These are phyloP conservation scores for Trachymyrmex septentrionalis DNA, from an alignment of 1,140 invertebrate species.

Conservation along the genomic window DNA sequence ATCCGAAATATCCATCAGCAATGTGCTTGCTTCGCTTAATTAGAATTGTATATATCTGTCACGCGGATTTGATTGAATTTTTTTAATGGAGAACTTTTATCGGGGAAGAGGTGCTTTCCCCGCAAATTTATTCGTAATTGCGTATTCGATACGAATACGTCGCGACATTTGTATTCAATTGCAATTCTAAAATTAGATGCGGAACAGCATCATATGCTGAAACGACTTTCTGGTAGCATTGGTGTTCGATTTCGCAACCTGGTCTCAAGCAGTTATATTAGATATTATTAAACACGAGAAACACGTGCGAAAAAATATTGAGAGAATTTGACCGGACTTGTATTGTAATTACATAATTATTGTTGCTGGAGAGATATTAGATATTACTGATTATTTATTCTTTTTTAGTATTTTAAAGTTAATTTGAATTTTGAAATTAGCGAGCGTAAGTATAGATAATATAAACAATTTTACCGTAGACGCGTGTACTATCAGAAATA, in stretches of 20 bases:
- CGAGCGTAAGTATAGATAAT: constrained; percentile 33
- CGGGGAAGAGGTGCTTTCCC: too few relatives aligned
- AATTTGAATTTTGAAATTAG: neutral
- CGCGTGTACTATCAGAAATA: constrained; percentile 33
- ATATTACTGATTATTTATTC: neutral
- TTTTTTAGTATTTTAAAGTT: neutral
- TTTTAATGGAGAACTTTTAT: neutral
- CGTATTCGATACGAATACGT: neutral
- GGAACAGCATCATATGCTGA: constrained; percentile 23
- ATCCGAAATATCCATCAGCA: constrained; percentile 2
- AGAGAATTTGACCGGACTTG: neutral
- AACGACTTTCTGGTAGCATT: constrained; percentile 19
- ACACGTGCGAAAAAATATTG: neutral
- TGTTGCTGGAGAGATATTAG: neutral
- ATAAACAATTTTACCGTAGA: constrained; percentile 25
- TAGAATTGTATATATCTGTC: constrained; percentile 30
- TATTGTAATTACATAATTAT: neutral
- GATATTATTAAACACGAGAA: neutral
- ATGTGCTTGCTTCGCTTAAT: neutral
- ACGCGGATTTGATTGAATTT: neutral
- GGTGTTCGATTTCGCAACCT: constrained; percentile 2
- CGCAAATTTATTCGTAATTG: neutral
- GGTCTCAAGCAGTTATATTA: neutral
- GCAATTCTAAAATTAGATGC: constrained; percentile 12
- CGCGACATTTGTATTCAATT: neutral